Conservation (phyloP, 2,113 vertebrate genomes). For the Leptocoma aspasia region DNA sequence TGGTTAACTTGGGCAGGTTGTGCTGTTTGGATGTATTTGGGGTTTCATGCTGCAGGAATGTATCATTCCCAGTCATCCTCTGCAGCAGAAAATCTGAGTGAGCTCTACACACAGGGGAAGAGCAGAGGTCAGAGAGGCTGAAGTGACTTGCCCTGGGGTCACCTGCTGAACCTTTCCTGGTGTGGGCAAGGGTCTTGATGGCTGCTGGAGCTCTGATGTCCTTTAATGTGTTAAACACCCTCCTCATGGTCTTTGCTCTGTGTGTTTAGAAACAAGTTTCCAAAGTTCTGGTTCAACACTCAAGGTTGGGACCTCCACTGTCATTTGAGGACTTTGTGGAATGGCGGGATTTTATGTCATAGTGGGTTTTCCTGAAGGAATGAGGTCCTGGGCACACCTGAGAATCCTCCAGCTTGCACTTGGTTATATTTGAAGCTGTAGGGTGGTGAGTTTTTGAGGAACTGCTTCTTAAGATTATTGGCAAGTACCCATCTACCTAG, state of each 20-base stretch:
- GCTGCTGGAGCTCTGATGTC: not conserved
- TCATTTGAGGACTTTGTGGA: not conserved
- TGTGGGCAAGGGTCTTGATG: not conserved
- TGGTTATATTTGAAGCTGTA: not conserved
- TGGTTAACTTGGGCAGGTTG: not conserved
- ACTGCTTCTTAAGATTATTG: not conserved
- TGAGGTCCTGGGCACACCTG: not conserved
- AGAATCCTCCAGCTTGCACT: not conserved
- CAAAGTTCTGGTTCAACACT: not conserved
- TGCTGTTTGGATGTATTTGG: not conserved
- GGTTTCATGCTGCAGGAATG: not conserved
- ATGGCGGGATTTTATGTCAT: not conserved
- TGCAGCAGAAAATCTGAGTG: not conserved
- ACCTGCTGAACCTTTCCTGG: not conserved
- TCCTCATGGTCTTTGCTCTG: not conserved
- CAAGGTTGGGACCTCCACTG: not conserved
- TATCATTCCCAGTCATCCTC: not conserved
- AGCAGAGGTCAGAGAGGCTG: not conserved
- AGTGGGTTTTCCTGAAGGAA: not conserved
- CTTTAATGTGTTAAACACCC: not conserved
- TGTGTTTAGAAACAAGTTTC: not conserved
- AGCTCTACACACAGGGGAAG: fast-evolving
- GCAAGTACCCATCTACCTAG: not conserved
- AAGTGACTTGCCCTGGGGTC: not conserved
- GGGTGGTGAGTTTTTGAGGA: not conserved